These are phyloP conservation scores for Cyprinus carpio DNA, from an alignment of 2,113 vertebrate genomes.

Conservation along the genomic window DNA sequence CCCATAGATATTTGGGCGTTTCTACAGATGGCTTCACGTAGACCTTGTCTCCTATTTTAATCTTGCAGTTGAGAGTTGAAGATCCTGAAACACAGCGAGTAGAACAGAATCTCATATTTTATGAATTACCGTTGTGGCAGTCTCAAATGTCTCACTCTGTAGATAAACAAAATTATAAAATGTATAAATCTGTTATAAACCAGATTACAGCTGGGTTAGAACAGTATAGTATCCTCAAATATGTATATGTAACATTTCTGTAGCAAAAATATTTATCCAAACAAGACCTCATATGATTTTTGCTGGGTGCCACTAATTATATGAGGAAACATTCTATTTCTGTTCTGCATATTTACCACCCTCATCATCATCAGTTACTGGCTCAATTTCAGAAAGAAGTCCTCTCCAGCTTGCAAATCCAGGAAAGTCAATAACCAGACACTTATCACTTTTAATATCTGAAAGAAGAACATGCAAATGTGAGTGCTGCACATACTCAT, in stretches of 20 bases:
- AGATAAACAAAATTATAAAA: no score
- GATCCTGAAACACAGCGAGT: background rate
- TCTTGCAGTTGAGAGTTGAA: background rate
- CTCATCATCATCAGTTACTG: background rate
- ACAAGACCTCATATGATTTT: background rate
- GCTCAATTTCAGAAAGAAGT: conserved; percentile 20
- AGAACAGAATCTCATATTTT: background rate
- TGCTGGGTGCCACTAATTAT: background rate
- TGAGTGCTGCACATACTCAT: background rate
- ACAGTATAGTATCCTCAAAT: background rate
- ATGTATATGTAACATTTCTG: background rate
- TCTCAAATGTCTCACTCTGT: background rate
- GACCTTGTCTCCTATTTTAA: conserved; percentile 29
- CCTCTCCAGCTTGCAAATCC: conserved; percentile 17
- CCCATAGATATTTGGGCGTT: conserved; percentile 32
- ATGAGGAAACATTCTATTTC: background rate
- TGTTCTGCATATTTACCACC: conserved; percentile 1
- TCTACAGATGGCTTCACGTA: conserved; percentile 27
- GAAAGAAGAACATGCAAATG: background rate
- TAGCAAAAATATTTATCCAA: background rate
- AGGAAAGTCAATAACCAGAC: conserved; percentile 31
- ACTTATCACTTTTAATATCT: background rate
- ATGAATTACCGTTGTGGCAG: background rate
- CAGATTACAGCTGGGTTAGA: background rate
- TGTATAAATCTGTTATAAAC: no score